Evolutionary conservation across 2,797 vertebrate species (phyloP), one percentile per base, ranked within the genome.

Genomic region (Aldrovandia affinis): DNA sequence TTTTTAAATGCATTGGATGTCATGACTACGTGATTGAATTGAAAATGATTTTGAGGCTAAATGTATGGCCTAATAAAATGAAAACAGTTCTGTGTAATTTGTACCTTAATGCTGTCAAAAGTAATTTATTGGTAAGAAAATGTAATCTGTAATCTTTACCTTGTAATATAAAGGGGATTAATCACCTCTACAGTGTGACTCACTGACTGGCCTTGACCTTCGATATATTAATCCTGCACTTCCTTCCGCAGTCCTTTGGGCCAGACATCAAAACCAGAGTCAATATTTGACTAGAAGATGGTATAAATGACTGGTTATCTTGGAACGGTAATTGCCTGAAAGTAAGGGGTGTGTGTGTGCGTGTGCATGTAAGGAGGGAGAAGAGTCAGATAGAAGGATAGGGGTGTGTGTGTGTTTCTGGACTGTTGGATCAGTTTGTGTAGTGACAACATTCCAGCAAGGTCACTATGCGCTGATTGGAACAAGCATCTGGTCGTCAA

Each of bases 401-500:
- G 15, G 68, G 18, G 68, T 9, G 30, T 8, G 7, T 55, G 25
- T 30, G 33, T 57, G 9, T 47, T 61, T 59, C 68, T 44, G 68
- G 52, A 36, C 39, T 42, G 50, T 50, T 33, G 55, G 78, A 81
- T 68, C 30, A 14, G 20, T 15, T 81, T 63, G 73, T 47, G 10
- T 18, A 36, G 55, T 84, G 78, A 84, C 83, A 84, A 36, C 44
- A 81, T 4, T 42, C 61, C 36, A 57, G 78, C 78, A 30, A 70
- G 78, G 83, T 80, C 52, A 80, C 10, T 7, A 30, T 15, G 75
- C 20, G 68, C 77, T 80, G 86, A 89, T 87, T 87, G 80, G 78
- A 81, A 86, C 82, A 30, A 77, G 47, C 18, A 42, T 15, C 82
- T 39, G 85, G 86, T 75, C 44, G 81, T 47, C 25, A n/a, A 12